A percentile compares a stretch with the other conserved stretches of the same genome.
These are phyloP conservation scores for Dicranocentrus wangi DNA, from an alignment of 2,888 invertebrate genomes.

Conservation along the genomic window DNA sequence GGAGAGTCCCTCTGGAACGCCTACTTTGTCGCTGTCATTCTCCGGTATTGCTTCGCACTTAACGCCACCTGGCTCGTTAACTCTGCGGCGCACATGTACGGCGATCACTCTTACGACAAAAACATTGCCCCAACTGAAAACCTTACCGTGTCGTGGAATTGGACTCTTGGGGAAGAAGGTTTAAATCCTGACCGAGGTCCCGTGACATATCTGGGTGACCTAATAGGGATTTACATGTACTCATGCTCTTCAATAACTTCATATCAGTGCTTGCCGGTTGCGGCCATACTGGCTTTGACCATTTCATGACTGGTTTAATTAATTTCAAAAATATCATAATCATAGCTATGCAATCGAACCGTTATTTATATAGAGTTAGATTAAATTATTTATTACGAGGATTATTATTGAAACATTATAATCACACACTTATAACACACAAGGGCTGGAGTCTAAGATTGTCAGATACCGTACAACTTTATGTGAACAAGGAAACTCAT, in stretches of 20 bases:
- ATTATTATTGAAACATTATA: no score
- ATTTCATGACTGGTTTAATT: slow-evolving; percentile 64
- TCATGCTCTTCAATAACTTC: slow-evolving; percentile 65
- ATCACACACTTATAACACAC: no score
- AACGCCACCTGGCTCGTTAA: slow-evolving; percentile 96
- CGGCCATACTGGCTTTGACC: slow-evolving; percentile 61
- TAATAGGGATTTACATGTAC: slow-evolving; percentile 57
- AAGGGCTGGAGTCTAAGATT: no score
- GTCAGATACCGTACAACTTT: no score
- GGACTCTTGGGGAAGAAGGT: slow-evolving; percentile 67
- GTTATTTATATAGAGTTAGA: no score
- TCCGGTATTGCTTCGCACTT: slow-evolving; percentile 87
- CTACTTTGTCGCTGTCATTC: slow-evolving; percentile 86
- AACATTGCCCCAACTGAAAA: slow-evolving; percentile 68
- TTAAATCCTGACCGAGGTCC: no score
- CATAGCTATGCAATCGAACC: no score
- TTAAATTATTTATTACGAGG: no score
- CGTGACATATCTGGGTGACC: no score
- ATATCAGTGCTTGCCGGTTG: slow-evolving; percentile 61
- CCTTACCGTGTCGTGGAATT: slow-evolving; percentile 50
- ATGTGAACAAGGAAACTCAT: no score
- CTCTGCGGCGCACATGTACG: slow-evolving; percentile 88
- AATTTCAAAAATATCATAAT: no score
- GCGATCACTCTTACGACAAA: slow-evolving; percentile 62
- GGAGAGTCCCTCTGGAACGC: slow-evolving; percentile 85